Percentiles rank a stretch among this genome's conserved stretches.
Evolutionary conservation across 2,888 invertebrate species (phyloP).

Genomic region (Erebia aethiops): DNA sequence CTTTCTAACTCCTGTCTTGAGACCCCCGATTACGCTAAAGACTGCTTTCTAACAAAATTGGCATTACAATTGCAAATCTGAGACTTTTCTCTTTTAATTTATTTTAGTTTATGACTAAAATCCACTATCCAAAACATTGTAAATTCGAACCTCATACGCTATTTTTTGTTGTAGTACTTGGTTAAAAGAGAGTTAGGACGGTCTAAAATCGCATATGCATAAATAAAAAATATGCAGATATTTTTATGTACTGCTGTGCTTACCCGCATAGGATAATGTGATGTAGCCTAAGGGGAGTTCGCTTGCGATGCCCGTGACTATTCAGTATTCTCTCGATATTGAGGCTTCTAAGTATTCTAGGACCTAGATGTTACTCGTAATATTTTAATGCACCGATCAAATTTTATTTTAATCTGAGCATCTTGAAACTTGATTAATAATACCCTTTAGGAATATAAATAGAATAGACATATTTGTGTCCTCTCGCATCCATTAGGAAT

Average conservation of each 20-base stretch:
- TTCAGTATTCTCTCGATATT: not conserved
- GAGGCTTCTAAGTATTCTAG: not conserved
- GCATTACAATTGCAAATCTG: constrained; percentile 18
- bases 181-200: no score
- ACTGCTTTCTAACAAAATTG: constrained; percentile 32
- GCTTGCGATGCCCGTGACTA: not conserved
- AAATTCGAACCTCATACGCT: not conserved
- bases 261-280: not conserved
- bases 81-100: constrained; percentile 15
- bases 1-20: constrained; percentile 48
- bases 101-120: constrained; percentile 2
- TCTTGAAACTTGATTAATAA: constrained; percentile 50
- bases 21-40: constrained; percentile 31
- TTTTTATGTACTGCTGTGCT: not conserved
- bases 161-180: constrained; percentile 11
- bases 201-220: no score
- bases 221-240: not conserved
- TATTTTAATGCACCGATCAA: not conserved
- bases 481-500: constrained; percentile 49
- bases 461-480: not conserved
- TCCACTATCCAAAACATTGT: not conserved
- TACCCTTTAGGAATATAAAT: not conserved
- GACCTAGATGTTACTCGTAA: not conserved
- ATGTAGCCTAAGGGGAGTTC: not conserved
- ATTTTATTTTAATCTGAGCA: constrained; percentile 14